These are phyloP conservation scores for Thunnus albacares DNA, from an alignment of 2,797 vertebrate genomes.

Conservation along the genomic window DNA sequence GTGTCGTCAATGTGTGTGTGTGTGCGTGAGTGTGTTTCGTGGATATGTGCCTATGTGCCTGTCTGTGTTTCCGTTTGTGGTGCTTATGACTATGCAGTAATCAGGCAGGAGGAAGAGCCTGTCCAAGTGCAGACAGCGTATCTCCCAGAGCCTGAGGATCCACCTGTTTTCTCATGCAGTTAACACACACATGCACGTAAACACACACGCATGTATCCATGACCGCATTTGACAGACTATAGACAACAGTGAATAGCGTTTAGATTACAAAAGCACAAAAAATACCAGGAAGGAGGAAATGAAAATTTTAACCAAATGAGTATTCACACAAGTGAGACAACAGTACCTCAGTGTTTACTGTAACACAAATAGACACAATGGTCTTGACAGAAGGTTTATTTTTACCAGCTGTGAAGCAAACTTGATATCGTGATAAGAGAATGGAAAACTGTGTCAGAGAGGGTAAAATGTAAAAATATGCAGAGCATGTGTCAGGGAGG, in stretches of 20 bases:
- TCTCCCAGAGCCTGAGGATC: slow-evolving; percentile 68
- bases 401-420: slow-evolving; percentile 61
- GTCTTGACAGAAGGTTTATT: slow-evolving; percentile 73
- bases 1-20: slow-evolving; percentile 60
- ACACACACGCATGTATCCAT: slow-evolving; percentile 16
- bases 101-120: slow-evolving; percentile 78
- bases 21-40: slow-evolving; percentile 43
- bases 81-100: slow-evolving; percentile 73
- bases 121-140: slow-evolving; percentile 76
- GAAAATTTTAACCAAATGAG: slow-evolving; percentile 12
- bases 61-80: slow-evolving; percentile 71
- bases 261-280: slow-evolving; percentile 46
- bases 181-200: slow-evolving; percentile 30
- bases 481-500: slow-evolving; percentile 38
- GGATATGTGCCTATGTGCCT: slow-evolving; percentile 37
- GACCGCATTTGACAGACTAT: slow-evolving; percentile 12
- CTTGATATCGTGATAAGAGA: slow-evolving; percentile 71
- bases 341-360: slow-evolving; percentile 52
- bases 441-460: slow-evolving; percentile 71
- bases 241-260: slow-evolving; percentile 54
- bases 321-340: slow-evolving; percentile 33
- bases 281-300: slow-evolving; percentile 55
- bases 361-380: slow-evolving; percentile 73
- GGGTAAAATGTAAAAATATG: slow-evolving; percentile 52
- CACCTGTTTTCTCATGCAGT: slow-evolving; percentile 60